A percentile compares a stretch with the other conserved stretches of the same genome.
phyloP scores from a whole-genome alignment of 2,113 vertebrate species.

The Circaetus gallicus region DNA sequence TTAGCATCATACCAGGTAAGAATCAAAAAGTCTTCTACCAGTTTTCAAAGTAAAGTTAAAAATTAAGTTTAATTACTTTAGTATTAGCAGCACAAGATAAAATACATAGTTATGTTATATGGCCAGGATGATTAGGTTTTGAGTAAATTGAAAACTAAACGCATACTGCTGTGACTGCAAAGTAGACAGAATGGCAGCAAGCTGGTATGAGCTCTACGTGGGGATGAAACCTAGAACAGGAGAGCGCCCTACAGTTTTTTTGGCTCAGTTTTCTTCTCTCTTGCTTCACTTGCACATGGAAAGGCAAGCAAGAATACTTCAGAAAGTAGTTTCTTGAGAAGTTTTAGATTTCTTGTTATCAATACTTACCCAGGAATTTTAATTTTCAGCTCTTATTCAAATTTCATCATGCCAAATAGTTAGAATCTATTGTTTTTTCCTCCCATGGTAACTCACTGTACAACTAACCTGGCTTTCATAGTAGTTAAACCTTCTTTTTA shows the following conservation, averaged over 20 bases:
- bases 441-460: background rate
- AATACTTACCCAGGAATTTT: background rate
- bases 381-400: background rate
- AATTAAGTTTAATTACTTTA: background rate
- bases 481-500: background rate
- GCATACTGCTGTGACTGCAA: background rate
- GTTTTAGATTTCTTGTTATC: background rate
- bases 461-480: background rate
- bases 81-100: background rate
- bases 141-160: background rate
- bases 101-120: background rate
- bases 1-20: background rate
- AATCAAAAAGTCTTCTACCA: background rate
- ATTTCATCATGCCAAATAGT: background rate
- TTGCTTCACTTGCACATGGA: background rate
- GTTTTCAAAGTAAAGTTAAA: background rate
- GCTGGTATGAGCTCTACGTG: background rate
- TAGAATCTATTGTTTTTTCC: background rate
- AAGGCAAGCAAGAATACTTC: conserved; percentile 20
- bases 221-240: background rate
- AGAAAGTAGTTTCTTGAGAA: background rate
- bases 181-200: conserved; percentile 3
- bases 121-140: background rate
- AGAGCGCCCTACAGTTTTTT: background rate
- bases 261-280: background rate